Base-by-base conservation (phyloP, 2,113 vertebrate genomes). In the Butorides virescens region DNA sequence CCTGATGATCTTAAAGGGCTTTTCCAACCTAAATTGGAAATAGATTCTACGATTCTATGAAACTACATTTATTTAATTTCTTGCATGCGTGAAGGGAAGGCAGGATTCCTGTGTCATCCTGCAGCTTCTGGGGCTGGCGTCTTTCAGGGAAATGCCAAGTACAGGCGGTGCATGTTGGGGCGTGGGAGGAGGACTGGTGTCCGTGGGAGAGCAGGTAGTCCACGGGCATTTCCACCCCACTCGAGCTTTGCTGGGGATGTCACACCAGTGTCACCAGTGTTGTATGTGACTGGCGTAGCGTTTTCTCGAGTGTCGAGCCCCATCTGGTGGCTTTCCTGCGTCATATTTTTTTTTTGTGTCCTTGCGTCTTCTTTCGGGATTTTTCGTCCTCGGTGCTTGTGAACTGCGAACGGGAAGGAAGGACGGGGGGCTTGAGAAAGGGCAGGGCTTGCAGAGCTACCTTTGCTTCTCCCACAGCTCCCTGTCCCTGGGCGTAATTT, bases 251-350 rank as follows among this genome's bases (percentile, higher is more conserved):
- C 63, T 23, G 80, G n/a, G 75, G 84, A 9, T 93, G 81, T 85
- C 90, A 56, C 80, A 71, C 39, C 76, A 23, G 76, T 95, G 80
- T 78, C 95, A 62, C 86, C 91, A 34, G 76, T 59, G 76, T 84
- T 47, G 36, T 52, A 3, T 56, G 56, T 53, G 93, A 14, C 74
- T 5, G 87, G 25, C 9, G 11, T 8, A 17, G 58, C 66, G 6
- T 88, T 96, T 96, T 32, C 82, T 80, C 79, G 55, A 83, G 94
- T 44, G 73, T 29, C 21, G 96, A 96, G 93, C 92, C 85, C 97
- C 97, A 96, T 80, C 97, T 97, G 94, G 95, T 75, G 97, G 96
- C 76, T 77, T 66, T 46, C 29, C 44, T 21, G 55, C 4, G 11
- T 77, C 50, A 55, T 53, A 95, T 84, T 72, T 68, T 50, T 53